Percentiles rank a stretch among this genome's conserved stretches.
Conservation (phyloP, 2,113 vertebrate species). For the Tachuris rubrigastra region DNA sequence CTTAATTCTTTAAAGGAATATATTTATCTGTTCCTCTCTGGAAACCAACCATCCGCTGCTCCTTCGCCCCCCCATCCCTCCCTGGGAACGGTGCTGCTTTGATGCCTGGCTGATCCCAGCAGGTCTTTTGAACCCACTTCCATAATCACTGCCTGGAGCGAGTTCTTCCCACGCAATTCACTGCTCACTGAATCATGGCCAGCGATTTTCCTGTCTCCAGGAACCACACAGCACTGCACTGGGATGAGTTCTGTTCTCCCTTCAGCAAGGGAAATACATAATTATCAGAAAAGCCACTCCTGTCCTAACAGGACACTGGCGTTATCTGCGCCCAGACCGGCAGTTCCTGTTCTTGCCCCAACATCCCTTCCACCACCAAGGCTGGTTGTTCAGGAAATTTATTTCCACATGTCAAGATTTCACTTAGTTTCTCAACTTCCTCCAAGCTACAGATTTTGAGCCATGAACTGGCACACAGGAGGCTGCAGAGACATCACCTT, state of each 20-base stretch:
- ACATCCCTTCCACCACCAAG: neutral
- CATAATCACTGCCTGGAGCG: neutral
- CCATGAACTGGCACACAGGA: rapidly evolving
- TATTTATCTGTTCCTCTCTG: neutral
- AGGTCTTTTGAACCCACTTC: slow-evolving; percentile 10
- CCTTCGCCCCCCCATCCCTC: neutral
- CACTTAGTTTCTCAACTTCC: neutral
- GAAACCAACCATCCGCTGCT: neutral
- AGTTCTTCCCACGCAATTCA: neutral
- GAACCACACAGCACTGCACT: neutral
- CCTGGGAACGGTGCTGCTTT: neutral
- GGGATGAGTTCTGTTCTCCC: neutral
- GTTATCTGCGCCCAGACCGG: neutral
- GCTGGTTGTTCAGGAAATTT: neutral
- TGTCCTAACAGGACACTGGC: neutral
- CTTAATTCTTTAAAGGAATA: neutral
- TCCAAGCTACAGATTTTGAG: neutral
- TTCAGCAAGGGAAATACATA: neutral
- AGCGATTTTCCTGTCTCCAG: slow-evolving; percentile 18
- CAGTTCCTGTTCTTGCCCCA: slow-evolving; percentile 21
- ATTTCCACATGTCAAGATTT: neutral
- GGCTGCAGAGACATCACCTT: neutral
- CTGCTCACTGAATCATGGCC: neutral
- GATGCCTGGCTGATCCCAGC: slow-evolving; percentile 9
- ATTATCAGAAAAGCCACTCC: neutral